Base-by-base conservation (phyloP, 2,113 vertebrate genomes). In the Oxyruncus cristatus region DNA sequence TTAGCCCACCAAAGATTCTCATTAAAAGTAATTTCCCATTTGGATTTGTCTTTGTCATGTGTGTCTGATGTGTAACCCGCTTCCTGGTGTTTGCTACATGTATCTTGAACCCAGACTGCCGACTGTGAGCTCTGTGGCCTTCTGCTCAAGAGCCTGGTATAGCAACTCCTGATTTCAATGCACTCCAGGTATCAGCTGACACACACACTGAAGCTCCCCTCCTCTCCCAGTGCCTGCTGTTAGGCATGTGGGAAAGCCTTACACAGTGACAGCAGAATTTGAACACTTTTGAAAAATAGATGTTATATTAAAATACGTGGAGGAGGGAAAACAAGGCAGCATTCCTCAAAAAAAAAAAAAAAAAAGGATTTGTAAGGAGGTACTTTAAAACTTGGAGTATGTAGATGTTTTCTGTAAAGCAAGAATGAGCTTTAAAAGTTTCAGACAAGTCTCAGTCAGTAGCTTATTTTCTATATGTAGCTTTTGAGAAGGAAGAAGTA, bases 21-120 rank as follows among this genome's bases (percentile, higher is more conserved):
- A 0, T 92, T 94, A 85, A 33, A 88, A 94, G n/a, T 88, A 52
- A 83, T 92, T 93, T 93, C 61, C 73, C 66, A n/a, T 89, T 94
- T 91, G 74, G 53, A 89, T 95, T 81, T 92, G 84, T 71, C 87
- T 89, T 85, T 87, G 47, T 78, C 50, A 18, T 39, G 41, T 65
- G 28, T 70, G 32, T 58, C 46, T 73, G 74, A 76, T 79, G n/a
- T 73, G 50, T 88, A 94, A 95, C n/a, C n/a, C n/a, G 11, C 32
- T 85, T 79, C 35, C 52, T 26, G 30, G 12, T 70, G 47, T 85
- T 87, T 90, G 52, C 53, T 65, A 33, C 7, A 1, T n/a, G 63
- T 84, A 30, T 77, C 46, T 56, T 85, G 50, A 47, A 61, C 50
- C 59, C 74, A 50, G 42, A n/a, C 72, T 90, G 59, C 68, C 37